Evolutionary conservation across 2,113 vertebrate species (phyloP).

Genomic region (Hylia prasina): DNA sequence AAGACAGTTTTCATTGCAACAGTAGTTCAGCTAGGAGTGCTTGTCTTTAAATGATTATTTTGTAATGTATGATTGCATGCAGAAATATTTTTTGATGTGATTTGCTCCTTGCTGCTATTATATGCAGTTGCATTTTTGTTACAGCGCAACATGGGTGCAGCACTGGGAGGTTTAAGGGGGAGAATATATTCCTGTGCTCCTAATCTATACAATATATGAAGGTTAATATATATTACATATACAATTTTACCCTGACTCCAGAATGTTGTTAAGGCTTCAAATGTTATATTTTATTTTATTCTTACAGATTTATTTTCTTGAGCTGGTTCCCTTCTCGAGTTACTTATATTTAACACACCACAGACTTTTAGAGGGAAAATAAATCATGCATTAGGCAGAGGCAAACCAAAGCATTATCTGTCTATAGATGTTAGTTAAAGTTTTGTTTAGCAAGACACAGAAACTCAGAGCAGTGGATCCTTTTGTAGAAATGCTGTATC

Average conservation of each 20-base stretch:
- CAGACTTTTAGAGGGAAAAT: background rate
- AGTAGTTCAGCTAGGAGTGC: background rate
- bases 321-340: background rate
- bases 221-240: background rate
- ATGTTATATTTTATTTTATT: background rate
- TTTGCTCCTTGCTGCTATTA: background rate
- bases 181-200: background rate
- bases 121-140: background rate
- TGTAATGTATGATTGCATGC: background rate
- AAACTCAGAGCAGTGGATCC: background rate
- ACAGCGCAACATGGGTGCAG: background rate
- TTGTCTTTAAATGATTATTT: background rate
- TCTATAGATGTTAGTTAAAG: background rate
- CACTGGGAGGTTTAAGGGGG: background rate
- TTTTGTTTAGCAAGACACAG: background rate
- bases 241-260: background rate
- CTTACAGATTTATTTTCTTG: background rate
- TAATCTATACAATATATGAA: background rate
- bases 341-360: background rate
- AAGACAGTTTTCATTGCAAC: background rate
- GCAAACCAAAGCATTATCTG: background rate
- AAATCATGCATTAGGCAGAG: background rate
- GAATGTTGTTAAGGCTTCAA: background rate
- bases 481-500: background rate
- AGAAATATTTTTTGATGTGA: background rate